These are phyloP conservation scores for Ceyx cyanopectus DNA, from an alignment of 2,113 vertebrate species.

Conservation along the genomic window DNA sequence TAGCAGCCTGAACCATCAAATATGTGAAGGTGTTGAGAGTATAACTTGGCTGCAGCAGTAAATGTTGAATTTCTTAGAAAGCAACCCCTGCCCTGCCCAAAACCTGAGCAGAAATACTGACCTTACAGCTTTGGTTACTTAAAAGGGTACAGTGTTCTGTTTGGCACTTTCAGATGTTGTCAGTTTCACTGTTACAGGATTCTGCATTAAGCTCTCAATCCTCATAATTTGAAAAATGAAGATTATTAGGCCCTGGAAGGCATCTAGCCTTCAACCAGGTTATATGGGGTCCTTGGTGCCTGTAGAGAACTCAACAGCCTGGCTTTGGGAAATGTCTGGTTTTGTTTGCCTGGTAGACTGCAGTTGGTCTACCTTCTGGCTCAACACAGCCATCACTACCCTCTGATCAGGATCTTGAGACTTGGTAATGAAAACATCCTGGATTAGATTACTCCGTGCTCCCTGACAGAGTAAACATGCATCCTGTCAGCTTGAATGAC, in stretches of 20 bases:
- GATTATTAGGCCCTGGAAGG: background rate
- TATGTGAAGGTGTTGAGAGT: background rate
- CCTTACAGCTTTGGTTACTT: background rate
- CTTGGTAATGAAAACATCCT: constrained; percentile 51
- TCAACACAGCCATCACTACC: background rate
- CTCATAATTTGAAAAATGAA: background rate
- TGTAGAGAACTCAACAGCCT: background rate
- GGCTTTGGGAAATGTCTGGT: constrained; percentile 12
- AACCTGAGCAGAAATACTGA: background rate
- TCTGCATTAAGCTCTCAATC: background rate
- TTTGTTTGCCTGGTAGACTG: background rate
- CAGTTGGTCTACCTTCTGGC: constrained; percentile 25
- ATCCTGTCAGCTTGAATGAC: constrained; percentile 13
- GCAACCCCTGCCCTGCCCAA: background rate
- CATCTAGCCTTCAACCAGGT: background rate
- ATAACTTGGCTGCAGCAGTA: background rate
- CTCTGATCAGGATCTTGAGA: constrained; percentile 33
- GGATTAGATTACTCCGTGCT: constrained; percentile 2
- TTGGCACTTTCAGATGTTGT: background rate
- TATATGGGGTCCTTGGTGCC: background rate
- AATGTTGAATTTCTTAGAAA: constrained; percentile 44
- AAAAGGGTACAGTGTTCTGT: background rate
- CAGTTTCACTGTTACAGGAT: background rate
- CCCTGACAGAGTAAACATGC: background rate
- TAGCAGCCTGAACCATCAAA: background rate